phyloP scores from a whole-genome alignment of 2,797 vertebrate genomes.

The Hypotaenidia philippensis region DNA sequence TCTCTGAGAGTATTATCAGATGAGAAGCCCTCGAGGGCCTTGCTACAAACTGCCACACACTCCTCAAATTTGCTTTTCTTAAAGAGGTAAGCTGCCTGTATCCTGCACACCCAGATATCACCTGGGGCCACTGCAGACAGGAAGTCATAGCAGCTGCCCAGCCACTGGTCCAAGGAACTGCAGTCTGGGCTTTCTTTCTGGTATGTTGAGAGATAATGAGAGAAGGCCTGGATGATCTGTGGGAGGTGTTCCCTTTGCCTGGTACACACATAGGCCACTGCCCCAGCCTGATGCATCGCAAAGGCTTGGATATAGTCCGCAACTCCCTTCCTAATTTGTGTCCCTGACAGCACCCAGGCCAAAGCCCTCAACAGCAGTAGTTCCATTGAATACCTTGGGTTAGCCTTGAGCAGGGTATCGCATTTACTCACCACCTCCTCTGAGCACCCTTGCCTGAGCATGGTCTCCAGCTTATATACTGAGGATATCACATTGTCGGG shows the following conservation, averaged over 20 bases:
- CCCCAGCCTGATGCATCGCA: constrained; percentile 65
- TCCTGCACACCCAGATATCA: constrained; percentile 71
- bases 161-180: not conserved
- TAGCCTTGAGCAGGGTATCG: constrained; percentile 74
- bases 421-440: constrained; percentile 85
- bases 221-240: constrained; percentile 80
- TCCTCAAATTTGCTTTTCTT: constrained; percentile 79
- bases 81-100: constrained; percentile 82
- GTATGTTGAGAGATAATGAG: constrained; percentile 18
- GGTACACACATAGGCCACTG: constrained; percentile 75
- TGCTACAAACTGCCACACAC: constrained; percentile 80
- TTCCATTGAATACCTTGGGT: constrained; percentile 42
- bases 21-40: constrained; percentile 57
- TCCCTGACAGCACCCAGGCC: constrained; percentile 83
- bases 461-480: constrained; percentile 87
- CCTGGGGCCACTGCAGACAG: constrained; percentile 80
- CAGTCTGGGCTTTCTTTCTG: not conserved
- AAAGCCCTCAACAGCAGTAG: constrained; percentile 87
- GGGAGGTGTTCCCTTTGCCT: constrained; percentile 86
- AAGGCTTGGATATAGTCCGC: constrained; percentile 88
- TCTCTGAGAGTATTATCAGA: not conserved
- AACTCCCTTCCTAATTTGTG: constrained; percentile 67
- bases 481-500: constrained; percentile 85
- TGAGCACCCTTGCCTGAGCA: constrained; percentile 76
- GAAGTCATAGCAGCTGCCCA: constrained; percentile 76